phyloP scores from a whole-genome alignment of 2,113 vertebrate species.

The Colinus virginianus region DNA sequence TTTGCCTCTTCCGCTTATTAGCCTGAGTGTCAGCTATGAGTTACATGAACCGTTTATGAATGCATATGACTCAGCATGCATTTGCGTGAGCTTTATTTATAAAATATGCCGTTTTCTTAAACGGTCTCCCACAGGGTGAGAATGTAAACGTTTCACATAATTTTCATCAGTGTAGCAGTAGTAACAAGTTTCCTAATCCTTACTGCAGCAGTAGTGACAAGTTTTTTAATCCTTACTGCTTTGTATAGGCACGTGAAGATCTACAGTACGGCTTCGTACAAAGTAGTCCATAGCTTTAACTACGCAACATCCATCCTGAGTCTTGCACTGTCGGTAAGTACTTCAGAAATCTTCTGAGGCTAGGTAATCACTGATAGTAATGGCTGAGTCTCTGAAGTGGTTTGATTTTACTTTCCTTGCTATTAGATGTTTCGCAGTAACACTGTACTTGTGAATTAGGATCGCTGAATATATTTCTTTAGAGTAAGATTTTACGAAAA shows the following conservation, averaged over 20 bases:
- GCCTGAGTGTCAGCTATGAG: background rate
- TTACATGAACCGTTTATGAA: background rate
- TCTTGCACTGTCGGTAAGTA: slow-evolving; percentile 91
- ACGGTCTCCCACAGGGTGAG: background rate
- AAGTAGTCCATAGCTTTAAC: slow-evolving; percentile 95
- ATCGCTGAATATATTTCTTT: background rate
- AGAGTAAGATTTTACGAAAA: background rate
- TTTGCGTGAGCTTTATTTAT: background rate
- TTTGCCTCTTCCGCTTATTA: background rate
- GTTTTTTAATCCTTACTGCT: slow-evolving; percentile 19
- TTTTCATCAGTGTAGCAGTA: background rate
- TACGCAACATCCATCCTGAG: slow-evolving; percentile 93
- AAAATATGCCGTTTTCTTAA: background rate
- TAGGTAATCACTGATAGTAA: background rate
- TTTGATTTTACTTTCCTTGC: background rate
- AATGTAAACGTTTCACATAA: background rate
- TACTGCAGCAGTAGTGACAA: background rate
- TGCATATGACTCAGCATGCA: accelerated
- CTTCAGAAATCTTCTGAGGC: background rate
- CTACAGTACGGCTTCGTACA: slow-evolving; percentile 94
- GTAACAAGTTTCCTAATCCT: background rate
- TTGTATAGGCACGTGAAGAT: slow-evolving; percentile 92
- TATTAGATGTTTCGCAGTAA: background rate
- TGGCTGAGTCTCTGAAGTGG: background rate
- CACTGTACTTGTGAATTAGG: background rate